Evolutionary conservation across 2,888 invertebrate species (phyloP), one percentile per base, ranked within the genome.

Genomic region (Pristionchus japonicus): DNA sequence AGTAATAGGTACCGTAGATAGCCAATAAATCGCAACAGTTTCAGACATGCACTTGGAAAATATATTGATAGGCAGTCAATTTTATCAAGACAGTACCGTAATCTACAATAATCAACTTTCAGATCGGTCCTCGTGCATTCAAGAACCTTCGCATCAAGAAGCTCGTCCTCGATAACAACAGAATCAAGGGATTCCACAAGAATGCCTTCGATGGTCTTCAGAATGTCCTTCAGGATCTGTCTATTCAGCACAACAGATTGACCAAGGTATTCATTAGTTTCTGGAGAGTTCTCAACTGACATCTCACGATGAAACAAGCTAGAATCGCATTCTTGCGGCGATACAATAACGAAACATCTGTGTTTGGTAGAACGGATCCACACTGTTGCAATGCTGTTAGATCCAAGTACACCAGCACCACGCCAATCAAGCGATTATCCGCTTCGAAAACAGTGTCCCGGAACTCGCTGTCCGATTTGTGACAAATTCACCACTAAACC

Each of bases 201-300:
- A 90, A 94, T 77, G 95, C 95, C 4, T 95, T 95, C 91, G 90
- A 90, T 11, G 97, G 97, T 0, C 97, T 98, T 94, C 97, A 97
- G 92, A 95, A 95, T 37, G 96, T 96, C 7, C 91, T 98, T 82
- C 97, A 96, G 94, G 97, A 97, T 94, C 95, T 98, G 67, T 97
- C 97, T 95, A 95, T 98, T 87, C 95, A 95, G 96, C 90, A 93
- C 87, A 95, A 95, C 90, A 92, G 96, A 92, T 95, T 98, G 74
- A 96, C 96, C 23, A 96, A 97, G 93, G 96, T 98, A 83, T 1
- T 27, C 6, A 6, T 13, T 27, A 7, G 67, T 3, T 13, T 27
- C 27, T 27, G 64, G 27, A 64, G 27, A 64, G 31, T 9, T 43
- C 43, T n/a, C n/a, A n/a, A n/a, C n/a, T n/a, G n/a, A n/a, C n/a